Evolutionary conservation across 2,888 invertebrate species (phyloP).

Genomic region (Amiota minor): DNA sequence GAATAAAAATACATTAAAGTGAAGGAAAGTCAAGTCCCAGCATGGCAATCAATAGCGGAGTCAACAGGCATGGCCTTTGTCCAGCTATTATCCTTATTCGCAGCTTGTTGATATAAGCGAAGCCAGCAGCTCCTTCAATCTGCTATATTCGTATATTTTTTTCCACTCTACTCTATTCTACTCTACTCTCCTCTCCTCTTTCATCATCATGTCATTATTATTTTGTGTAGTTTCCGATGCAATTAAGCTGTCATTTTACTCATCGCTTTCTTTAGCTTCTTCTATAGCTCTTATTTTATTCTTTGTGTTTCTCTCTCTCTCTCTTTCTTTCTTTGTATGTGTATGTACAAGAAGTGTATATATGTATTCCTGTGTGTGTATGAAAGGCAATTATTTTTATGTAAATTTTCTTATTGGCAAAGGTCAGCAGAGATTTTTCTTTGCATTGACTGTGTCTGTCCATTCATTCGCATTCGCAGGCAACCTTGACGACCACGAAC

Average conservation of each 20-base stretch:
- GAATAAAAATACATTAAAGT: too few relatives aligned
- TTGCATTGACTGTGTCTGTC: neutral
- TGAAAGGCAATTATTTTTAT: constrained; percentile 60
- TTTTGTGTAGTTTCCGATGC: constrained; percentile 15
- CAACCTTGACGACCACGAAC: constrained; percentile 10
- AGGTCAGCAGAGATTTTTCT: constrained; percentile 31
- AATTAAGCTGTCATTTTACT: constrained; percentile 25
- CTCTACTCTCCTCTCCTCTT: too few relatives aligned
- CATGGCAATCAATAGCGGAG: neutral
- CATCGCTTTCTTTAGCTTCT: constrained; percentile 19
- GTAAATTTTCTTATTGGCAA: constrained; percentile 45
- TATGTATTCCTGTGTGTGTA: constrained; percentile 45
- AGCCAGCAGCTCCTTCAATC: neutral
- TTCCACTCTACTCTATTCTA: too few relatives aligned
- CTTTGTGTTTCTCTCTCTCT: neutral
- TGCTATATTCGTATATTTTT: too few relatives aligned
- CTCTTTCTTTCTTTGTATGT: neutral
- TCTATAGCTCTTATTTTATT: neutral
- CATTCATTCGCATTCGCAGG: neutral
- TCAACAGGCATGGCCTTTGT: neutral
- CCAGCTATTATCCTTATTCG: constrained; percentile 3
- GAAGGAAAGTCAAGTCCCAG: too few relatives aligned
- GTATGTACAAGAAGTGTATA: neutral
- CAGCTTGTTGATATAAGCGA: neutral
- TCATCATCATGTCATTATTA: too few relatives aligned